A percentile compares a stretch with the other conserved stretches of the same genome.
These are phyloP conservation scores for Lordiphosa collinella DNA, from an alignment of 1,140 invertebrate genomes.

Conservation along the genomic window DNA sequence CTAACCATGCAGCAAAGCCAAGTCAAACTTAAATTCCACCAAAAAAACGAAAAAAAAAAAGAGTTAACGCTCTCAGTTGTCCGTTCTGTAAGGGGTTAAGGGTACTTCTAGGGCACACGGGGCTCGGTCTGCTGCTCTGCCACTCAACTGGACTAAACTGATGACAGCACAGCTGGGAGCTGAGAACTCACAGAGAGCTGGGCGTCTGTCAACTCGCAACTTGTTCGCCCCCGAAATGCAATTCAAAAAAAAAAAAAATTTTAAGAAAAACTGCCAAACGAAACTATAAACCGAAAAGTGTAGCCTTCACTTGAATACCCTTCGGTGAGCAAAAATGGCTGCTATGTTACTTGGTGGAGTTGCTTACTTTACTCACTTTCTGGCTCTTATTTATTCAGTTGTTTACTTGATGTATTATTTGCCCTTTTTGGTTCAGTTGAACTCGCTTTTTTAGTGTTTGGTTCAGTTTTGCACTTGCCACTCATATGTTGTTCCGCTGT, in stretches of 20 bases:
- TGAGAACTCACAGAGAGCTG: not conserved
- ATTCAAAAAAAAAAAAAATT: constrained; percentile 10
- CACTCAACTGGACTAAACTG: constrained; percentile 60
- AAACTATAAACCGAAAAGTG: not conserved
- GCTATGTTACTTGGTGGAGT: no score
- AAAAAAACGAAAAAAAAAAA: constrained; percentile 12
- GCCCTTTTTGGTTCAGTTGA: no score
- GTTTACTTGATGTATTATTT: no score
- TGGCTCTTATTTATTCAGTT: no score
- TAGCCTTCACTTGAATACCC: not conserved
- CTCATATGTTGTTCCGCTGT: no score
- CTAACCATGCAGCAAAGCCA: constrained; percentile 45
- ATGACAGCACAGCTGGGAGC: constrained; percentile 60
- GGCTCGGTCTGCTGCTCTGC: constrained; percentile 33
- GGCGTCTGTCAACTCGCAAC: constrained; percentile 29
- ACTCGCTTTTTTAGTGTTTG: no score
- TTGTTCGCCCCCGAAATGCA: constrained; percentile 4
- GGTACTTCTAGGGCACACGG: not conserved
- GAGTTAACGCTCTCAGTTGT: constrained; percentile 63
- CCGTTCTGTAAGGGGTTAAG: constrained; percentile 26
- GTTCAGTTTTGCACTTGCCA: no score
- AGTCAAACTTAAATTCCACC: constrained; percentile 21
- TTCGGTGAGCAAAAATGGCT: no score
- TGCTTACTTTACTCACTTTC: no score
- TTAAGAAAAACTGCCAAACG: not conserved